These are phyloP conservation scores for Hucho hucho DNA, from an alignment of 2,113 vertebrate species.

Conservation along the genomic window DNA sequence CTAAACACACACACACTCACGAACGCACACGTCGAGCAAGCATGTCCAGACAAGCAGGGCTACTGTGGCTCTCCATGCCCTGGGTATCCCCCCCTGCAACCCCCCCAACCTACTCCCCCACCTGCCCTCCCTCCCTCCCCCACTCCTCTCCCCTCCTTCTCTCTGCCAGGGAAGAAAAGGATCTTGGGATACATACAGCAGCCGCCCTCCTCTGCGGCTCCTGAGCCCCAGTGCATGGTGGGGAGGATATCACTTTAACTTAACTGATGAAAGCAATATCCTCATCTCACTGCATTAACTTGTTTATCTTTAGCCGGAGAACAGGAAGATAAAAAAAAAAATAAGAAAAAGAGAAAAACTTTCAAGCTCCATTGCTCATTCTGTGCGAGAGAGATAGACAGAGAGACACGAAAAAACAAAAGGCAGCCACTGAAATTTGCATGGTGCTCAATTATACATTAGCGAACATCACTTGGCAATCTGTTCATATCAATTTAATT, in stretches of 20 bases:
- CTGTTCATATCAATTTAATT: conserved; percentile 99
- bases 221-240: conserved; percentile 35
- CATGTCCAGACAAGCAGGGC: not conserved
- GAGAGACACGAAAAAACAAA: conserved; percentile 85
- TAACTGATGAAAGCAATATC: conserved; percentile 76
- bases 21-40: not conserved
- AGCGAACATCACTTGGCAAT: conserved; percentile 99
- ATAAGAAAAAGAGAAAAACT: conserved; percentile 76
- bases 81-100: not conserved
- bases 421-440: conserved; percentile 99
- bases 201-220: not conserved
- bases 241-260: conserved; percentile 57
- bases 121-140: not conserved
- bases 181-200: not conserved
- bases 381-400: conserved; percentile 77
- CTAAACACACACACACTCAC: not conserved
- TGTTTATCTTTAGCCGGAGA: conserved; percentile 87
- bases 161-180: not conserved
- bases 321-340: conserved; percentile 12
- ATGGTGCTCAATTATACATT: conserved; percentile 99
- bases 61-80: not conserved
- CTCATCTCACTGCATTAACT: conserved; percentile 88
- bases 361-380: conserved; percentile 94
- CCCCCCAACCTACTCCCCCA: not conserved
- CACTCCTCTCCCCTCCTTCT: not conserved